phyloP scores from a whole-genome alignment of 2,888 invertebrate species.

The Cephus pulcher region DNA sequence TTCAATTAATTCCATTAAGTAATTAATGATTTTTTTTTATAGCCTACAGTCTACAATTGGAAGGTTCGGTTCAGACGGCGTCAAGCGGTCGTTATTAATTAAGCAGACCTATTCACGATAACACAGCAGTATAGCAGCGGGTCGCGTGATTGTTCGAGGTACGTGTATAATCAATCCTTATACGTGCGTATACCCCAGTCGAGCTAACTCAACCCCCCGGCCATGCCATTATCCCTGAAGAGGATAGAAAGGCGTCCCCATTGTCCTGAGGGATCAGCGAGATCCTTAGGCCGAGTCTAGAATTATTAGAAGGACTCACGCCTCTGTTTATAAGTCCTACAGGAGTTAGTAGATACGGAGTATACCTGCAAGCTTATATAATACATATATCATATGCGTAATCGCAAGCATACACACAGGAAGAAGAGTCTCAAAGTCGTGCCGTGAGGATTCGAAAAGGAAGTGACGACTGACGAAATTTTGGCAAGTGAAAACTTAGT shows the following conservation, averaged over 20 bases:
- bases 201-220: not conserved
- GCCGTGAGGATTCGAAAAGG: not conserved
- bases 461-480: not conserved
- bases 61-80: not conserved
- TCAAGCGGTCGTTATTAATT: not conserved
- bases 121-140: not conserved
- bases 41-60: slow-evolving; percentile 14
- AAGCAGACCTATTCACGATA: not conserved
- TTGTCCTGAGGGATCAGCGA: not conserved
- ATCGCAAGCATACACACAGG: not conserved
- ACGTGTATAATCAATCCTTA: not conserved
- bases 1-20: slow-evolving; percentile 52
- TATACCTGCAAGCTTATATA: not conserved
- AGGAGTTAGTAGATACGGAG: not conserved
- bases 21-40: slow-evolving; percentile 47
- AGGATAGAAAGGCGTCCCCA: not conserved
- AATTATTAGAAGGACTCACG: not conserved
- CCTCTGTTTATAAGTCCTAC: not conserved
- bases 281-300: not conserved
- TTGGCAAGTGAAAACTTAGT: not conserved
- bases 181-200: not conserved
- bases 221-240: not conserved
- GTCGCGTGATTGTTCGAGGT: not conserved
- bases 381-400: not conserved
- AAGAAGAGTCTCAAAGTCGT: not conserved